Base-by-base conservation (phyloP, 2,888 invertebrate genomes). In the Tipula unca region DNA sequence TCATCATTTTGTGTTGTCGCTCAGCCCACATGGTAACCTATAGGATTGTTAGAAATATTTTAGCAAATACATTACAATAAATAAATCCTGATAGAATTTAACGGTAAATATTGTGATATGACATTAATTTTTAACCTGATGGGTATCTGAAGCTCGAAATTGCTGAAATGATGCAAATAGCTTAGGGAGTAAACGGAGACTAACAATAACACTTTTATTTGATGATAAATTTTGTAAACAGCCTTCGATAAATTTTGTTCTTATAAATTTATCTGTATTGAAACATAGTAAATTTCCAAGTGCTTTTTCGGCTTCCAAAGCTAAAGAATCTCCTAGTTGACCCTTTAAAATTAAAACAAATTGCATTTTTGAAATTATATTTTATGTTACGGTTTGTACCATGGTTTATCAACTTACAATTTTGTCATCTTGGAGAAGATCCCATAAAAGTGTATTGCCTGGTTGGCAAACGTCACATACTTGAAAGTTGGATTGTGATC, bases 221-320 rank as follows among this genome's bases (percentile, higher is more conserved):
- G 94, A 94, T 14, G 96, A 95, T 87, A 98, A 92, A 91, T 98
- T 98, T 88, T 97, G 95, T 84, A 98, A 92, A 89, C 98, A 98
- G 8, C 98, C 98, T 90, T 98, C 98, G 87, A 98, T 98, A 89
- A 98, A 98, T 91, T 98, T 97, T 91, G 97, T 97, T 86, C 97
- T 93, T 87, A 98, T 96, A 87, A 96, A 93, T 87, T 96, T 95
- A 90, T 98, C 98, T 1, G 96, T 96, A 88, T 96, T 97, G 89
- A 96, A 98, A 89, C 97, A 97, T 0, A 98, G 92, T 29, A 98
- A 91, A 88, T 96, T 96, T 88, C 96, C 97, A 0, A 98, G 92
- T 1, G 97, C 96, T 89, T 98, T 98, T 90, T 98, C 98, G 0
- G 98, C 97, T 91, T 98, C 98, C n/a, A 96, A 90, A 0, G 97